Base-by-base conservation (phyloP, 2,797 vertebrate species). In the Myotis findleyi region DNA sequence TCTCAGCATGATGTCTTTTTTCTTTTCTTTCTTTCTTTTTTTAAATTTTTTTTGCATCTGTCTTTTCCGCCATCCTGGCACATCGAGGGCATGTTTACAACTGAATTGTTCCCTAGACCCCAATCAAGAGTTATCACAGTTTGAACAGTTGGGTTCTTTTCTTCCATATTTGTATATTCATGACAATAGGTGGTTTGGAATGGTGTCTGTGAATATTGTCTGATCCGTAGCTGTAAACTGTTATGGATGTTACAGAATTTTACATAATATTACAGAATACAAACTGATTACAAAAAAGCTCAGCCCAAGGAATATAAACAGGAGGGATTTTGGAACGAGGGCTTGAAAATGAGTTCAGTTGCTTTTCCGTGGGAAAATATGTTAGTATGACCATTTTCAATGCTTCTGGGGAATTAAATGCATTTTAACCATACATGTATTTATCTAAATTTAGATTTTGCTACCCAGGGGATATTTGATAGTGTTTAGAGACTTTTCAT, bases 261-360 rank as follows among this genome's bases (percentile, higher is more conserved):
- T 64, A 25, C 49, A 69, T 30, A 77, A 47, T 36, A 82, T 79
- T 96, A 89, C 51, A 93, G 91, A 92, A 93, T n/a, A 79, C 72
- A 79, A 59, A 88, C 72, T 95, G 94, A 93, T 92, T 69, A 94
- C 64, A 89, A 53, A 95, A 68, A 89, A 59, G 49, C 83, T 91
- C 83, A 94, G 71, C 44, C 49, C 55, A 84, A 95, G 62, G 69
- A 95, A 94, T 87, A 51, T 89, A 95, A 87, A 94, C 71, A 93
- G 62, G 41, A 79, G 20, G 47, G 9, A 8, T 11, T 81, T 71
- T 38, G 85, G 47, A 95, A 92, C 8, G 12, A 33, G 11, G 71
- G 64, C 9, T 38, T 83, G 14, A 88, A 89, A 91, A 69, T 33
- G 75, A 69, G 25, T 64, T 59, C 21, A 41, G 80, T 87, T 89